Conservation (phyloP, 1,140 invertebrate genomes). For the Drosophila subobscura region DNA sequence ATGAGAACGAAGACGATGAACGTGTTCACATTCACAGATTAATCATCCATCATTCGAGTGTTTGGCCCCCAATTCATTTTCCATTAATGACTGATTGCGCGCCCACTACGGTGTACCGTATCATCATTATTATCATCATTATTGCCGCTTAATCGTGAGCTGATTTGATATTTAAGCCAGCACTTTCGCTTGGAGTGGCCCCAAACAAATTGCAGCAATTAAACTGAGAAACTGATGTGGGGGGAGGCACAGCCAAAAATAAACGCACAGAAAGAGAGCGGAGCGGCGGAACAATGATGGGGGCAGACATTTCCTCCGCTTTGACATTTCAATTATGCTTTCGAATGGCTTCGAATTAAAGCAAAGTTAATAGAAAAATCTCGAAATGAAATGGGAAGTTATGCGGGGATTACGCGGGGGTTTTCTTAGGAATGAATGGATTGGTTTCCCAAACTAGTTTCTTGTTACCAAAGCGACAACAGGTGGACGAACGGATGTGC, state of each 20-base stretch:
- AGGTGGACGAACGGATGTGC: too few species aligned
- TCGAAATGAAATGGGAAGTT: too few species aligned
- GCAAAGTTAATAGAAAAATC: too few species aligned
- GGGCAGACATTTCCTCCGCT: constrained; percentile 20
- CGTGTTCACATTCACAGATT: constrained; percentile 15
- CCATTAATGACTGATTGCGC: constrained; percentile 37
- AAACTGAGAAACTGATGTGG: constrained; percentile 54
- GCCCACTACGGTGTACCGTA: too few species aligned
- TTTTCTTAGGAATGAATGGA: too few species aligned
- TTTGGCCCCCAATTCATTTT: constrained; percentile 18
- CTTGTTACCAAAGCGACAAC: too few species aligned
- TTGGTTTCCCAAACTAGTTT: too few species aligned
- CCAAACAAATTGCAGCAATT: constrained; percentile 65
- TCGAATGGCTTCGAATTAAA: neutral
- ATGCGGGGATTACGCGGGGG: too few species aligned
- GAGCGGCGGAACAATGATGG: constrained; percentile 12
- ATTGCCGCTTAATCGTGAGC: constrained; percentile 57
- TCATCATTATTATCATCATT: constrained; percentile 10
- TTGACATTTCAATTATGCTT: constrained; percentile 55
- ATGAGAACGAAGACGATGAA: constrained; percentile 4
- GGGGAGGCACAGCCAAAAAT: neutral
- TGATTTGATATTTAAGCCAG: constrained; percentile 51
- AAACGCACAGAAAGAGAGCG: constrained; percentile 20
- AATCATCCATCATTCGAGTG: constrained; percentile 18
- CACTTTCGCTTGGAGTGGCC: constrained; percentile 59